Conservation (phyloP, 37 sponge, comb jelly and placozoan genomes). For the Dysidea cf. avara region DNA sequence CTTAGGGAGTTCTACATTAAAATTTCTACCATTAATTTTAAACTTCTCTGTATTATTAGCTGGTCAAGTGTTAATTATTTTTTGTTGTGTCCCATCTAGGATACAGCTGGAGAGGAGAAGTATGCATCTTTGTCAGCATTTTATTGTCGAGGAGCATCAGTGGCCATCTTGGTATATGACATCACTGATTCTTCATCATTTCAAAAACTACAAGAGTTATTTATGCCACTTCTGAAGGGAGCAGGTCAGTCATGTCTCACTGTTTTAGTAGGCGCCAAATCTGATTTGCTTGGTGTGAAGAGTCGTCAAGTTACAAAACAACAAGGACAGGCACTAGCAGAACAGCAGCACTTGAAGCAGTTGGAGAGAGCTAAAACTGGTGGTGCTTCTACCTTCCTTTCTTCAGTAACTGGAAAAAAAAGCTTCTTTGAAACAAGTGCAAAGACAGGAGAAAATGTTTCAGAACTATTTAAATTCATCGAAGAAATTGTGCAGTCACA, state of each 20-base stretch:
- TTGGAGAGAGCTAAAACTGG: slow-evolving; percentile 39
- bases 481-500: slow-evolving; percentile 49
- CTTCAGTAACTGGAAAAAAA: slow-evolving; percentile 28
- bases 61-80: too few relatives aligned
- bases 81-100: too few relatives aligned
- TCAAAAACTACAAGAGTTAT: slow-evolving; percentile 49
- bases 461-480: slow-evolving; percentile 67
- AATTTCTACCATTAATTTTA: too few relatives aligned
- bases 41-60: too few relatives aligned
- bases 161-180: slow-evolving; percentile 83
- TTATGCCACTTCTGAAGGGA: slow-evolving; percentile 72
- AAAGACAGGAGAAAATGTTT: slow-evolving; percentile 70
- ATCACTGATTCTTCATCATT: slow-evolving; percentile 57
- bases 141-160: slow-evolving; percentile 83
- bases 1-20: too few relatives aligned
- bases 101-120: slow-evolving; percentile 92
- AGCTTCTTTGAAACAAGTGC: slow-evolving; percentile 84
- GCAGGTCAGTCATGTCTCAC: slow-evolving; percentile 64
- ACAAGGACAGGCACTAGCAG: slow-evolving; percentile 49
- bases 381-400: slow-evolving; percentile 33
- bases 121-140: slow-evolving; percentile 80
- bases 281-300: slow-evolving; percentile 42
- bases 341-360: slow-evolving; percentile 45
- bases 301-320: slow-evolving; percentile 27
- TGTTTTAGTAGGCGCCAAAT: slow-evolving; percentile 78